A percentile compares a stretch with the other conserved stretches of the same genome.
Conservation (phyloP, 2,797 vertebrate genomes). For the Danionella dracula region DNA sequence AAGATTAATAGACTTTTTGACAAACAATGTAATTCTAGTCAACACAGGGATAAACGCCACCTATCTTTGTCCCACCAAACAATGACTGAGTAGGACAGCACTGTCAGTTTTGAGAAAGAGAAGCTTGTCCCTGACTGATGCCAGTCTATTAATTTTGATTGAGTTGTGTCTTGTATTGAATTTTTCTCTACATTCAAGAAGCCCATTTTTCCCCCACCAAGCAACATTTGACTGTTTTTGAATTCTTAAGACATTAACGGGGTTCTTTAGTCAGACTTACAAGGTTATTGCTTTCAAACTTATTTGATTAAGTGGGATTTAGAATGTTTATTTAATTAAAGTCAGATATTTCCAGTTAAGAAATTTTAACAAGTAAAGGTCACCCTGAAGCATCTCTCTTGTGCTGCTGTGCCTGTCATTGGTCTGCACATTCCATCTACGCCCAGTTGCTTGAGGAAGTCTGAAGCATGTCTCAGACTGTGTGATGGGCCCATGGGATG, state of each 20-base stretch:
- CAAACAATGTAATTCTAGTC: background rate
- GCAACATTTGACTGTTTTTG: background rate
- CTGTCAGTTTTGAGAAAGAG: background rate
- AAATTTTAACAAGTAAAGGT: background rate
- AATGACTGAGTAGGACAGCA: too few species aligned
- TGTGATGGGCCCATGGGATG: slow-evolving; percentile 23
- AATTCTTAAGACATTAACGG: background rate
- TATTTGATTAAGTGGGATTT: background rate
- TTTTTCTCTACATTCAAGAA: slow-evolving; percentile 9
- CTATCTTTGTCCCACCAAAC: background rate
- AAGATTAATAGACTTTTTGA: background rate
- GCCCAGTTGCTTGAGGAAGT: too few species aligned
- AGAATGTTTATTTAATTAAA: background rate
- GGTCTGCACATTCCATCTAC: too few species aligned
- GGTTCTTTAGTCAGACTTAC: background rate
- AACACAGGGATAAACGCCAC: background rate
- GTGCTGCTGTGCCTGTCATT: background rate
- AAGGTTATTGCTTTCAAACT: slow-evolving; percentile 22
- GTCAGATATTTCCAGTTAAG: background rate
- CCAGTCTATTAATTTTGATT: slow-evolving; percentile 3
- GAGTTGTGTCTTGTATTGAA: background rate
- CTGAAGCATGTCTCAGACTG: slow-evolving; percentile 12
- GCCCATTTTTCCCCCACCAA: background rate
- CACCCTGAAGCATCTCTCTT: background rate
- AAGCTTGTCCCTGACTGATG: background rate